phyloP scores from a whole-genome alignment of 1,140 invertebrate species.

The Saccostrea glomerata region DNA sequence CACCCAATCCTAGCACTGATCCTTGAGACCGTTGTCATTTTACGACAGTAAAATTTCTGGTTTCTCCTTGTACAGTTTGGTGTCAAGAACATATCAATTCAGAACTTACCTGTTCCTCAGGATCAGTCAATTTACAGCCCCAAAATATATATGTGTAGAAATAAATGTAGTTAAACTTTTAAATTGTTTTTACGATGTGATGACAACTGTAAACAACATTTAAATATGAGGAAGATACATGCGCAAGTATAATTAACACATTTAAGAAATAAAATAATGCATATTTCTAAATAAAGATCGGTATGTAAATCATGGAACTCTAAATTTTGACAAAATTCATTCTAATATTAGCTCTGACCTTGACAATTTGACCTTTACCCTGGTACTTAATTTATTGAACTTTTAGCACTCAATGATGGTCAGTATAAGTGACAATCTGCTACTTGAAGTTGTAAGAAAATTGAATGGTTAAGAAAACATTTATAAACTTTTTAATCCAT shows the following conservation, averaged over 20 bases:
- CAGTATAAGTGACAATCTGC: not conserved
- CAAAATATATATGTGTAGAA: not conserved
- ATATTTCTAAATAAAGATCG: too few species aligned
- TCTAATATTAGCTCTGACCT: too few species aligned
- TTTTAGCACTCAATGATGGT: not conserved
- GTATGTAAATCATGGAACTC: too few species aligned
- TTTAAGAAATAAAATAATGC: too few species aligned
- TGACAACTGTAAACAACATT: too few species aligned
- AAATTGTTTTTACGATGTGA: too few species aligned
- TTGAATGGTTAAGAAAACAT: constrained; percentile 16
- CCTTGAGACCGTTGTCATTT: not conserved
- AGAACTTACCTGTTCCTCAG: not conserved
- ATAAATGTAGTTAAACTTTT: not conserved
- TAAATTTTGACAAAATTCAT: too few species aligned
- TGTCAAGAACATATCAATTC: constrained; percentile 22
- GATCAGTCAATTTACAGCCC: not conserved
- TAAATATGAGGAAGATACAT: too few species aligned
- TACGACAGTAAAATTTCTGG: not conserved
- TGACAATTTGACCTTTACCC: too few species aligned
- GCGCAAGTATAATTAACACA: too few species aligned
- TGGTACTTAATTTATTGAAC: too few species aligned
- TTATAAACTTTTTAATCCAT: not conserved
- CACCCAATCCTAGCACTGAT: not conserved
- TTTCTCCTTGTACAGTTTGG: not conserved
- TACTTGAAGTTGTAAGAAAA: not conserved